Evolutionary conservation across 1,140 invertebrate genomes (phyloP).

Genomic region (Aphelenchoides besseyi): DNA sequence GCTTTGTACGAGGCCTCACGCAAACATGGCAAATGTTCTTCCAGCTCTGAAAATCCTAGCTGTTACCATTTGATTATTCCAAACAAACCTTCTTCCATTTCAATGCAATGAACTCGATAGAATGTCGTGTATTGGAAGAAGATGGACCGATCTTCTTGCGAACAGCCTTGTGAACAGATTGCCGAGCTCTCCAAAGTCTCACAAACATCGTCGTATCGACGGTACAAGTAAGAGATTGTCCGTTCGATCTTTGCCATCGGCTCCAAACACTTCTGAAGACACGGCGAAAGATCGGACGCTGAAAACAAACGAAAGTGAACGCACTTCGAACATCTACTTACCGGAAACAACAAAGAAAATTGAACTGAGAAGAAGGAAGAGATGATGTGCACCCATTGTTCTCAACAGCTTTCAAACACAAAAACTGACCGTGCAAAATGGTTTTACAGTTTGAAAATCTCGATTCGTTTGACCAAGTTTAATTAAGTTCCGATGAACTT

Average conservation of each 20-base stretch:
- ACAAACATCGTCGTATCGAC: constrained; percentile 47
- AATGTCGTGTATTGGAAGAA: constrained; percentile 59
- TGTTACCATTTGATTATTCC: constrained; percentile 13
- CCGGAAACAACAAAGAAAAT: too few species aligned
- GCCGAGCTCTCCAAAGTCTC: constrained; percentile 51
- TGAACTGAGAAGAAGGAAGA: too few species aligned
- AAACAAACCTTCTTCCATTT: constrained; percentile 52
- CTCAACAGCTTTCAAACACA: too few species aligned
- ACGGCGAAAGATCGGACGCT: constrained; percentile 25
- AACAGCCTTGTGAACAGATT: constrained; percentile 45
- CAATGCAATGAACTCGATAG: constrained; percentile 56
- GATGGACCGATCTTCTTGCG: constrained; percentile 35
- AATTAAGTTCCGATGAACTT: too few species aligned
- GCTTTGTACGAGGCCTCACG: constrained; percentile 51
- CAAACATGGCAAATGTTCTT: constrained; percentile 47
- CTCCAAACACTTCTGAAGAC: constrained; percentile 39
- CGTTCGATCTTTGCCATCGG: constrained; percentile 43
- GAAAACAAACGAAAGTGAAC: too few species aligned
- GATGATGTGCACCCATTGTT: too few species aligned
- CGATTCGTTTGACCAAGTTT: too few species aligned
- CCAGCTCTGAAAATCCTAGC: constrained; percentile 42
- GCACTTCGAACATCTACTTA: too few species aligned
- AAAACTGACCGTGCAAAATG: too few species aligned
- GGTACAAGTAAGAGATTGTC: constrained; percentile 41
- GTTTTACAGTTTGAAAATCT: too few species aligned